These are phyloP conservation scores for Bombus turneri DNA, from an alignment of 1,140 invertebrate species.

Conservation along the genomic window DNA sequence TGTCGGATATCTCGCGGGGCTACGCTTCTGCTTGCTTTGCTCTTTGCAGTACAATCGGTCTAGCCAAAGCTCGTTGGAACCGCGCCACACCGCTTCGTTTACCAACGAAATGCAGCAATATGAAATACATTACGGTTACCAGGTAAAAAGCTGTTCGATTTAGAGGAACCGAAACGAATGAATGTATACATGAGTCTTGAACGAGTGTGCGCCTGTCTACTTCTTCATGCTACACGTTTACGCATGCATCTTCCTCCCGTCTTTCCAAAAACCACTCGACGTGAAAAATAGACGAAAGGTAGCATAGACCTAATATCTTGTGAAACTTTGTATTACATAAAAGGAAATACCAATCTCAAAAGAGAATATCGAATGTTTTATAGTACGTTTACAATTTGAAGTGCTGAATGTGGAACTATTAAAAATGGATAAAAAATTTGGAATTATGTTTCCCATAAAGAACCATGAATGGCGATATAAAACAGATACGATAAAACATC, in stretches of 20 bases:
- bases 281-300: background rate
- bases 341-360: background rate
- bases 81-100: constrained; percentile 69
- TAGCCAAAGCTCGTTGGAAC: constrained; percentile 76
- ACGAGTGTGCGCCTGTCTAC: too few species aligned
- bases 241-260: too few species aligned
- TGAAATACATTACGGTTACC: constrained; percentile 70
- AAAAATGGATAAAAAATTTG: background rate
- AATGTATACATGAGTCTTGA: background rate
- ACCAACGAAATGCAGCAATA: constrained; percentile 72
- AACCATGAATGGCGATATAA: too few species aligned
- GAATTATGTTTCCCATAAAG: background rate
- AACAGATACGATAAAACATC: too few species aligned
- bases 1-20: constrained; percentile 67
- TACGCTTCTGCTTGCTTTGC: constrained; percentile 42
- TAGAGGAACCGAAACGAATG: background rate
- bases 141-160: constrained; percentile 63
- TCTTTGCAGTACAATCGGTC: constrained; percentile 67
- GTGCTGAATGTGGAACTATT: background rate
- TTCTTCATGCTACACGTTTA: background rate
- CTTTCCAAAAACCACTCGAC: too few species aligned
- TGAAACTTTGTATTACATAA: too few species aligned
- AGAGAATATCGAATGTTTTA: background rate
- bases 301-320: background rate
- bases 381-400: background rate